Percentiles rank a stretch among this genome's conserved stretches.
Conservation (phyloP, 2,888 invertebrate species). For the Andrena dorsata region DNA sequence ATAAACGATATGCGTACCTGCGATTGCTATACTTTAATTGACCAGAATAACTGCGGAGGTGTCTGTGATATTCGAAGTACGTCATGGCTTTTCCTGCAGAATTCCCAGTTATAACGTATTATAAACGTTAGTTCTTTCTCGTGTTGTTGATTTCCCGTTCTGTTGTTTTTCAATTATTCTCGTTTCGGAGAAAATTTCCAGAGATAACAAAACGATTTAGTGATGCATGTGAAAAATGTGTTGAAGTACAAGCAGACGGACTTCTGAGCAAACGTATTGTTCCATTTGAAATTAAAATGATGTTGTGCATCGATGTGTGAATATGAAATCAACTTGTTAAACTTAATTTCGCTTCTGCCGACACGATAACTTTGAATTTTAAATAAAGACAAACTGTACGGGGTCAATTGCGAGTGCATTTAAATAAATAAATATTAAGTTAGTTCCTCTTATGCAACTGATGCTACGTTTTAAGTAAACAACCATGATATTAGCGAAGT, state of each 20-base stretch:
- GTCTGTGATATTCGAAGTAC: no score
- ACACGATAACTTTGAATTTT: constrained; percentile 12
- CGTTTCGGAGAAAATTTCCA: background rate
- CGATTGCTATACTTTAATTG: no score
- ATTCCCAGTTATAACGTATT: no score
- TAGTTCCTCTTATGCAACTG: background rate
- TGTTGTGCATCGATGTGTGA: background rate
- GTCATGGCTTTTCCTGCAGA: no score
- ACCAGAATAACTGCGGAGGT: no score
- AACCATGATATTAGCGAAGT: background rate
- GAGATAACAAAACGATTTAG: no score
- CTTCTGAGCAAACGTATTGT: background rate
- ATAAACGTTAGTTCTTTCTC: no score
- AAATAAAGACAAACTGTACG: background rate
- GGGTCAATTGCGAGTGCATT: constrained; percentile 1
- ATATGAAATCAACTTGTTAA: background rate
- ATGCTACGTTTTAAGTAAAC: background rate
- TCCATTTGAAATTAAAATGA: no score
- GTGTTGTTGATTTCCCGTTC: no score
- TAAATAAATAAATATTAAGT: constrained; percentile 19
- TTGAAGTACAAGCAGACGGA: background rate
- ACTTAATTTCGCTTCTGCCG: background rate
- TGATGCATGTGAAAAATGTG: background rate
- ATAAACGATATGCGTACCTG: no score
- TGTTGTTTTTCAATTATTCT: background rate